phyloP scores from a whole-genome alignment of 2,888 invertebrate species.

The Blastobasis lacticolella region DNA sequence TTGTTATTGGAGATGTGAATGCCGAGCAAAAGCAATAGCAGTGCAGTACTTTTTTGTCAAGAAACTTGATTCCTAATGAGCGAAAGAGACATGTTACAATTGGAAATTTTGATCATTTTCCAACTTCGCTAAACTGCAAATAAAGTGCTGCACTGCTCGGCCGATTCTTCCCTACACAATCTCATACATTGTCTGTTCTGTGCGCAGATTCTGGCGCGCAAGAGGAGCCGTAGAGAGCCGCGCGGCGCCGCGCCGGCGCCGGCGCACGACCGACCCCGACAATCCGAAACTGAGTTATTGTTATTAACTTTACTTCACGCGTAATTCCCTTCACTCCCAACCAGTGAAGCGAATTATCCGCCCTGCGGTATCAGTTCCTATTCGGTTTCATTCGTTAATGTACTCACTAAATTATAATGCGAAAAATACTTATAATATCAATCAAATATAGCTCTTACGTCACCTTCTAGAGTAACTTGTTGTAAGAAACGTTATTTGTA shows the following conservation, averaged over 20 bases:
- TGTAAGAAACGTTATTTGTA: conserved; percentile 38
- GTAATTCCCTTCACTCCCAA: conserved; percentile 39
- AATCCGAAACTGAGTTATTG: too few relatives aligned
- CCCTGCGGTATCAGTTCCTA: conserved; percentile 38
- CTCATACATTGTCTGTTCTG: too few relatives aligned
- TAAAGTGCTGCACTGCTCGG: too few relatives aligned
- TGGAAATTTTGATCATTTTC: too few relatives aligned
- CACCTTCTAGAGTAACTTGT: conserved; percentile 54
- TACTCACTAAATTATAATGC: neutral
- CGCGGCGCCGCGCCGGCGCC: neutral
- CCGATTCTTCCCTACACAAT: too few relatives aligned
- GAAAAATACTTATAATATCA: conserved; percentile 22
- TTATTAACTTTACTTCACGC: conserved; percentile 7
- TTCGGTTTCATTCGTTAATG: conserved; percentile 5
- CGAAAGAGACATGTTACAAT: too few relatives aligned
- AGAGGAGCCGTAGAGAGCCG: conserved; percentile 59
- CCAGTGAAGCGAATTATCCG: conserved; percentile 35
- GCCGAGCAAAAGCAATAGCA: too few relatives aligned
- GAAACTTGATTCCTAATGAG: too few relatives aligned
- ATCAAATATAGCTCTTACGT: conserved; percentile 56
- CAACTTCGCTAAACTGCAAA: too few relatives aligned
- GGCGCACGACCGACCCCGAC: neutral
- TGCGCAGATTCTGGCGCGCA: conserved; percentile 42
- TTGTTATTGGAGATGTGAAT: too few relatives aligned
- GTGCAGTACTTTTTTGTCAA: too few relatives aligned